Evolutionary conservation across 2,797 vertebrate species (phyloP).

Genomic region (Coregonus suidteri): DNA sequence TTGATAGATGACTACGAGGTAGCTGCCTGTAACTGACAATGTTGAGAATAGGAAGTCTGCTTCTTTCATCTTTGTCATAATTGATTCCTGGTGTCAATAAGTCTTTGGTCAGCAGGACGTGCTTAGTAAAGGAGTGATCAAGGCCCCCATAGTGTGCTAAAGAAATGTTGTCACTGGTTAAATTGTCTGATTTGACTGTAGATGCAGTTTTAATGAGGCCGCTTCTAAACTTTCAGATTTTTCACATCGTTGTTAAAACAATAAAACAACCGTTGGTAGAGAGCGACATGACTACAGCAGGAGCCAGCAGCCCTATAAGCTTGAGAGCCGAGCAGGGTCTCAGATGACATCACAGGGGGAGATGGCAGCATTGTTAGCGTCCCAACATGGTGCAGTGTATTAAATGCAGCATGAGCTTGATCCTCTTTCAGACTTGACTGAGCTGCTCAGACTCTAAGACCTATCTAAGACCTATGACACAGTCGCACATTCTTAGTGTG

Average conservation of each 20-base stretch:
- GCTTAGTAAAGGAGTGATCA: neutral
- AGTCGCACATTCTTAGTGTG: slow-evolving; percentile 19
- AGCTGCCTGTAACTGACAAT: slow-evolving; percentile 1
- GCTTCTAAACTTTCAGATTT: neutral
- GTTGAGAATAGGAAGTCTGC: neutral
- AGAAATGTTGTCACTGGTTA: neutral
- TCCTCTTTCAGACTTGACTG: neutral
- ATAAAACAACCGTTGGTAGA: neutral
- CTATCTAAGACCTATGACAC: neutral
- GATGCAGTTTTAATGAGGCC: neutral
- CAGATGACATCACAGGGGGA: neutral
- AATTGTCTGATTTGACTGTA: neutral
- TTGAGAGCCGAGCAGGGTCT: neutral
- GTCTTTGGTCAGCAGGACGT: slow-evolving; percentile 20
- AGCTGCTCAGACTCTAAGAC: neutral
- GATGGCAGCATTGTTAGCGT: neutral
- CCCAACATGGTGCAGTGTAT: slow-evolving; percentile 1
- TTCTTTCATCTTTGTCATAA: slow-evolving; percentile 47
- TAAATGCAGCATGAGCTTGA: neutral
- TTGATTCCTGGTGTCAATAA: slow-evolving; percentile 43
- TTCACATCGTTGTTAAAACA: neutral
- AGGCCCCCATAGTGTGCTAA: neutral
- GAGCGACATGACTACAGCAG: neutral
- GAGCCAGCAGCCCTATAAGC: neutral
- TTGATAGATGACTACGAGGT: neutral